Evolutionary conservation across 2,888 invertebrate species (phyloP).

Genomic region (Poecilus cupreus): DNA sequence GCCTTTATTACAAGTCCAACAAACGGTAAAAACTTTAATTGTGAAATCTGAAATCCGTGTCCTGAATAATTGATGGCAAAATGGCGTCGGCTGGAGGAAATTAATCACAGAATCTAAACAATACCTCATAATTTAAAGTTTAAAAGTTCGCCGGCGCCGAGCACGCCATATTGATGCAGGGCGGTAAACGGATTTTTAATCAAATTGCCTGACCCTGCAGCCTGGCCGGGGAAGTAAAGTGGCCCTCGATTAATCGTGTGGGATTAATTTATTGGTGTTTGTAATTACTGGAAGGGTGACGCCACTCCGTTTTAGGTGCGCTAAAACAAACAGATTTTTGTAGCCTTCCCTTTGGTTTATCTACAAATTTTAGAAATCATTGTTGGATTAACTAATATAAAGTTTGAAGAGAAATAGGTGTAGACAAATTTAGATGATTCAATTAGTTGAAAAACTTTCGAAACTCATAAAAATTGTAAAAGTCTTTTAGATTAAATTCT

Average conservation of each 20-base stretch:
- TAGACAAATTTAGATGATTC: too few relatives aligned
- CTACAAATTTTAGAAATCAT: too few relatives aligned
- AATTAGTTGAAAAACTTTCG: too few relatives aligned
- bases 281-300: neutral
- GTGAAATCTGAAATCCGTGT: slow-evolving; percentile 10
- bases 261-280: slow-evolving; percentile 37
- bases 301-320: neutral
- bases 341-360: neutral
- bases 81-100: slow-evolving; percentile 61
- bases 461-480: too few relatives aligned
- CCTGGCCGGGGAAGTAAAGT: slow-evolving; percentile 13
- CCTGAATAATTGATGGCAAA: slow-evolving; percentile 62
- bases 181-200: slow-evolving; percentile 45
- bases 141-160: slow-evolving; percentile 59
- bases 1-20: slow-evolving; percentile 16
- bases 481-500: too few relatives aligned
- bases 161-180: slow-evolving; percentile 31
- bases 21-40: slow-evolving; percentile 11
- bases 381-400: too few relatives aligned
- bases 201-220: slow-evolving; percentile 22
- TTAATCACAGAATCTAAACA: slow-evolving; percentile 63
- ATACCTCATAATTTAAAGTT: slow-evolving; percentile 64
- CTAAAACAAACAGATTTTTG: neutral
- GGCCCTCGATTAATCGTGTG: slow-evolving; percentile 24
- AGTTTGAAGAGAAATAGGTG: too few relatives aligned